Base-by-base conservation (phyloP, 2,888 invertebrate species). In the Dendrolimus houi region DNA sequence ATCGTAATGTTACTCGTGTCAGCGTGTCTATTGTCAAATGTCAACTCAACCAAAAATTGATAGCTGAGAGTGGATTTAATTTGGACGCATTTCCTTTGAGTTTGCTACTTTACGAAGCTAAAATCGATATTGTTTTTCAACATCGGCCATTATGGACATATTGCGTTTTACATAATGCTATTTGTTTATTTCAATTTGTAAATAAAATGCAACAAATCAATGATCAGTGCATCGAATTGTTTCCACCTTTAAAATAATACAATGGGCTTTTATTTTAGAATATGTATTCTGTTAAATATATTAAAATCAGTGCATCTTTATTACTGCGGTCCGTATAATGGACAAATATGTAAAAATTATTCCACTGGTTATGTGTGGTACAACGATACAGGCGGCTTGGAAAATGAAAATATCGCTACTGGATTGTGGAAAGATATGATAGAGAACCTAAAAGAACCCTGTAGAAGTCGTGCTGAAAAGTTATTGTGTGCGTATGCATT, bases 401-500 rank as follows among this genome's bases (percentile, higher is more conserved):
- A 95, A 70, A 97, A 97, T 83, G 98, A 98, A 78, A 94, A 95
- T 77, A 97, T 97, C 58, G 94, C 96, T 1, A 92, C 93, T 8
- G 95, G 94, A 55, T 87, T 98, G 40, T 97, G 97, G 97, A 94
- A 95, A 65, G 97, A 98, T 90, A 91, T 98, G 83, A 95, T 98
- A 74, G 91, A 92, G 9, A 93, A 94, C 57, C 88, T 97, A 53
- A 93, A 93, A 59, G 97, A 97, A 71, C 95, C 96, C 53, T 98
- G 98, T 83, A 93, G 95, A 60, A 94, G 93, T 64, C 96, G 95
- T 59, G 98, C 98, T 55, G 97, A 97, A 93, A 96, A 94, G 92
- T 92, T 98, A 77, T 87, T 98, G 13, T 98, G 98, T 84, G 94
- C 96, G 59, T 97, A 96, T 85, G 97, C 98, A 56, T 98, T 98